Evolutionary conservation across 2,888 invertebrate species (phyloP), one percentile per base, ranked within the genome.

Genomic region (Drosophila mulleri): DNA sequence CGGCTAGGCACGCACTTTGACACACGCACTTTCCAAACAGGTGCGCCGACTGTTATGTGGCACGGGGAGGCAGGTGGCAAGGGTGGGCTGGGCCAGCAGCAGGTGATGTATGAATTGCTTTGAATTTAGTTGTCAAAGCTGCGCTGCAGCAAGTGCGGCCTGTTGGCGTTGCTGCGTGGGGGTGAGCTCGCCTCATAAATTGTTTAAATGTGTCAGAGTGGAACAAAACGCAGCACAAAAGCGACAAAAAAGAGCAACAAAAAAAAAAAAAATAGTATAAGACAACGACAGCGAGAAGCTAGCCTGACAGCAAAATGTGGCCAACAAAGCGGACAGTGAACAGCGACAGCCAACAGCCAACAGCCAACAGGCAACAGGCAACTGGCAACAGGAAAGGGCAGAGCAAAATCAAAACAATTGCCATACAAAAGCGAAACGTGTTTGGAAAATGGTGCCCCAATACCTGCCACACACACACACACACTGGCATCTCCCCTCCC

Each of bases 111-210:
- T 83, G 91, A 89, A 91, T 91, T 90, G 90, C 88, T 89, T 86
- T 88, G 83, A 91, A 91, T 91, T 92, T 91, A 91, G 91, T 91
- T 91, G 91, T 91, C 91, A 91, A 89, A 87, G 86, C 68, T 53
- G 56, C 67, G 37, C 41, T 20, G 66, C 60, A 18, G 72, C 37
- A 35, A 57, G 53, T 53, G 45, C 18, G 39, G 41, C 50, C 37
- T 44, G 62, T 42, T 42, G 57, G 8, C 29, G 7, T 1, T 9
- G 29, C 26, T 54, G 57, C 41, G 54, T 41, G 54, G 54, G 41
- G 63, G 63, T 56, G 67, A 62, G 61, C 48, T 53, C 65, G 66
- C 53, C 80, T 91, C 91, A 90, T 90, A 90, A 90, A 91, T 90
- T 86, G 84, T 90, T 90, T 80, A 88, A 88, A 84, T 79, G 78